Evolutionary conservation across 1,140 invertebrate genomes (phyloP), one percentile per base, ranked within the genome.

Genomic region (Aphelinus atriplicis): DNA sequence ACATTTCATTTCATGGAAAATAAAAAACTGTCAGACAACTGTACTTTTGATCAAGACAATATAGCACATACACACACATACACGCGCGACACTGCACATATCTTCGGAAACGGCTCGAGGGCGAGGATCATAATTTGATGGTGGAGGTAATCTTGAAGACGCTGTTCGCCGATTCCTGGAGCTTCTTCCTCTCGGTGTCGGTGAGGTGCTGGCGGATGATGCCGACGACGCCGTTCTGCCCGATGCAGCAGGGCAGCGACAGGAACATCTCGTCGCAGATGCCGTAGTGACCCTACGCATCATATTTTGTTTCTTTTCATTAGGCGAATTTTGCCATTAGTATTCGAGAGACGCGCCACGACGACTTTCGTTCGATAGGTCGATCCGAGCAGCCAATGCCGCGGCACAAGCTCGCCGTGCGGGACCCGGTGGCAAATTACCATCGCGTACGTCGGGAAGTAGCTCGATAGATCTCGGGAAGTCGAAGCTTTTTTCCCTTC

Each of bases 211-310:
- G 87, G 65, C 89, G 85, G 3, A 91, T 81, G 46, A 92, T 83
- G 71, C 90, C 85, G n/a, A 85, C 88, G 64, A 92, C 79, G 5
- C 91, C 91, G 73, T 88, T 87, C 53, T 89, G 87, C 7, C 90
- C 91, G 26, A 92, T 61, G 6, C 87, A 82, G 66, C 89, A 89
- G 3, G 91, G 91, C n/a, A 92, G 79, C 0, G 90, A 91, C 10
- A 92, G 80, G 77, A 89, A 92, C 26, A 90, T 86, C 47, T 92
- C 91, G 3, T 89, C 77, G n/a, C 88, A 84, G 66, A 92, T 88
- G 9, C 87, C 88, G 77, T 92, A 89, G 58, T 90, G 85, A 47
- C 90, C 90, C 90, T 92, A 71, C 1, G 48, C 6, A 2, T 63
- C 3, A 60, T 26, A 68, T 75, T 68, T 51, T 61, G 4, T 53